A percentile compares a stretch with the other conserved stretches of the same genome.
Evolutionary conservation across 2,113 vertebrate genomes (phyloP).

Genomic region (Corythornis cristatus): DNA sequence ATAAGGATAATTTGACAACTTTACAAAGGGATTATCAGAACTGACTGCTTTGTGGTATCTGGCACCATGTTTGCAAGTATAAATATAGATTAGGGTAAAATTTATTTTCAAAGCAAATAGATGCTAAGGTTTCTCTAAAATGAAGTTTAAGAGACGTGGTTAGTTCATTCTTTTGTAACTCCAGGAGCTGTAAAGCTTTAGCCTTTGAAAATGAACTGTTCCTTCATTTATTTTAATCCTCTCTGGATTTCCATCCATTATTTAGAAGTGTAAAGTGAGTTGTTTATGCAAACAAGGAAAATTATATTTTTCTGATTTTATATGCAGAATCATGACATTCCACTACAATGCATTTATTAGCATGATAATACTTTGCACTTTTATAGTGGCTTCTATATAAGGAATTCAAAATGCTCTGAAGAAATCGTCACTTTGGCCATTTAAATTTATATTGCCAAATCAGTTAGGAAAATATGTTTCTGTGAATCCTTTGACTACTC

Average conservation of each 20-base stretch:
- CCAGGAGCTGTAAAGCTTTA: background rate
- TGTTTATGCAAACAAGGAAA: slow-evolving; percentile 17
- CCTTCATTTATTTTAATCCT: slow-evolving; percentile 18
- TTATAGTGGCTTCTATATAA: background rate
- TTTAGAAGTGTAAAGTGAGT: background rate
- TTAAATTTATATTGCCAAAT: background rate
- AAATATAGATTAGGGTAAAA: background rate
- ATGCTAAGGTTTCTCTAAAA: background rate
- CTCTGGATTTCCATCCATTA: slow-evolving; percentile 8
- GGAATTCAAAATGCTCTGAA: background rate
- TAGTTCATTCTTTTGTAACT: background rate
- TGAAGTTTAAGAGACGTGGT: background rate
- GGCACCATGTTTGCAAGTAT: background rate
- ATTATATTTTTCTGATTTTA: background rate
- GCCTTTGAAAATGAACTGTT: background rate
- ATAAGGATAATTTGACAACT: background rate
- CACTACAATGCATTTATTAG: background rate
- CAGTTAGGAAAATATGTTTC: background rate
- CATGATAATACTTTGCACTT: background rate
- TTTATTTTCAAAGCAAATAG: background rate
- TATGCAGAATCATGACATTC: background rate
- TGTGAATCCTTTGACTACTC: background rate
- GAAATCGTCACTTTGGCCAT: background rate
- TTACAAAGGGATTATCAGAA: background rate
- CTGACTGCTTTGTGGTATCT: background rate